A percentile compares a stretch with the other conserved stretches of the same genome.
These are phyloP conservation scores for Ligdia adustata DNA, from an alignment of 2,888 invertebrate species.

Conservation along the genomic window DNA sequence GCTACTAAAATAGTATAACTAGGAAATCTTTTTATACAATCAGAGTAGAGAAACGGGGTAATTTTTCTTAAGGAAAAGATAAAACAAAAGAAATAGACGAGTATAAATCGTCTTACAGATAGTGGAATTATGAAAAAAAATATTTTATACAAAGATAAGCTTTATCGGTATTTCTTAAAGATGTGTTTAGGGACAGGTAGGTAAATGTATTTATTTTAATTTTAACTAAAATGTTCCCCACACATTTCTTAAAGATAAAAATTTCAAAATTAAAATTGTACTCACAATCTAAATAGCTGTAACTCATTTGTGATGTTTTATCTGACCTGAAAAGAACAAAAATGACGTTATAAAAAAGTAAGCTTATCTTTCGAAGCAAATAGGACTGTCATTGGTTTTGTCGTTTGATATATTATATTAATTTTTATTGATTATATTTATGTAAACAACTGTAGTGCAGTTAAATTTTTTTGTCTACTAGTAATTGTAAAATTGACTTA, in stretches of 20 bases:
- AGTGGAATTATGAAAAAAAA: slow-evolving; percentile 52
- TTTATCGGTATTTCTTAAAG: background rate
- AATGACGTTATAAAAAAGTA: too few relatives aligned
- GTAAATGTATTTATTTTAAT: background rate
- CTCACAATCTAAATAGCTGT: slow-evolving; percentile 64
- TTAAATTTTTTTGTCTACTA: too few relatives aligned
- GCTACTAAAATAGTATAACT: slow-evolving; percentile 2
- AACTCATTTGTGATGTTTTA: slow-evolving; percentile 60
- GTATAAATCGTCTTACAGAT: slow-evolving; percentile 49
- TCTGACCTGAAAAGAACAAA: slow-evolving; percentile 55
- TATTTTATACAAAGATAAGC: slow-evolving; percentile 44
- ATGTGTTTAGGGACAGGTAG: background rate
- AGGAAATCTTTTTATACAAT: slow-evolving; percentile 17
- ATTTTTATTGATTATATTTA: too few relatives aligned
- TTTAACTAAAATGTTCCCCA: too few relatives aligned
- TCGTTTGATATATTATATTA: too few relatives aligned
- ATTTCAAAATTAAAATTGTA: slow-evolving; percentile 38
- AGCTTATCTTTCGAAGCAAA: too few relatives aligned
- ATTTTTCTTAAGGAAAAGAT: slow-evolving; percentile 43
- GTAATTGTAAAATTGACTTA: too few relatives aligned
- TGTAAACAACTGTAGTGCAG: too few relatives aligned
- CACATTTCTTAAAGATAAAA: too few relatives aligned
- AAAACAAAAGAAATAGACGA: slow-evolving; percentile 45
- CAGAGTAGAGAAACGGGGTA: slow-evolving; percentile 29
- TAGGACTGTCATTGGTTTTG: too few relatives aligned